These are phyloP conservation scores for Pollicipes pollicipes DNA, from an alignment of 1,140 invertebrate species.

Conservation along the genomic window DNA sequence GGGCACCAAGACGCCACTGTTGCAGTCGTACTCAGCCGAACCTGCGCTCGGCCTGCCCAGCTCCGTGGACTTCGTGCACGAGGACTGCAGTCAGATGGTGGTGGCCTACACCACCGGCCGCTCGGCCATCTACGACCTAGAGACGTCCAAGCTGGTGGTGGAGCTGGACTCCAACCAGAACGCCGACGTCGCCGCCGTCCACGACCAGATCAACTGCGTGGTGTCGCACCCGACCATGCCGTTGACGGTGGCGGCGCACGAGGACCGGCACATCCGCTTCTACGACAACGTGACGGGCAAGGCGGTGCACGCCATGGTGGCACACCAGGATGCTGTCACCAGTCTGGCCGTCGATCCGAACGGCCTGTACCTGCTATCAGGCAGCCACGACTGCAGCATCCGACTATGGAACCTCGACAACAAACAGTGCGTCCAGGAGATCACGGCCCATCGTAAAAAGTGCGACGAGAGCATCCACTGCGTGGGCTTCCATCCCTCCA, in stretches of 20 bases:
- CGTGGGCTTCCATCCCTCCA: slow-evolving; percentile 96
- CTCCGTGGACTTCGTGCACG: slow-evolving; percentile 85
- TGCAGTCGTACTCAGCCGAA: slow-evolving; percentile 68
- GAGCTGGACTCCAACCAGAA: slow-evolving; percentile 41
- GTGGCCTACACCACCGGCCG: slow-evolving; percentile 74
- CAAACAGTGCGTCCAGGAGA: slow-evolving; percentile 97
- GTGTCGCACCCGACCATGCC: slow-evolving; percentile 91
- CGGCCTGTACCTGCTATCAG: slow-evolving; percentile 92
- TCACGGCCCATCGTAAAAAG: slow-evolving; percentile 97
- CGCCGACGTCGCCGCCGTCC: slow-evolving; percentile 16
- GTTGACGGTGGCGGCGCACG: slow-evolving; percentile 87
- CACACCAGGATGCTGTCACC: slow-evolving; percentile 95
- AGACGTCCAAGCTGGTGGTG: slow-evolving; percentile 62
- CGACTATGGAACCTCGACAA: slow-evolving; percentile 98
- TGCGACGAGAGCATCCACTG: slow-evolving; percentile 98
- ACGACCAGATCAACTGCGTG: slow-evolving; percentile 27
- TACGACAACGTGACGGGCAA: slow-evolving; percentile 74
- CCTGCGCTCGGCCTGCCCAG: slow-evolving; percentile 59
- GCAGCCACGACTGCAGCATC: slow-evolving; percentile 97
- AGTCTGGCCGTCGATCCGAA: slow-evolving; percentile 95
- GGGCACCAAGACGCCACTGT: slow-evolving; percentile 51
- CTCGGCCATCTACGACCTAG: slow-evolving; percentile 79
- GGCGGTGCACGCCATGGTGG: slow-evolving; percentile 92
- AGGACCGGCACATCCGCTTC: slow-evolving; percentile 94
- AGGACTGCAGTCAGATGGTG: slow-evolving; percentile 78